A percentile compares a stretch with the other conserved stretches of the same genome.
Evolutionary conservation across 2,888 invertebrate genomes (phyloP).

Genomic region (Mycalesis mineus): DNA sequence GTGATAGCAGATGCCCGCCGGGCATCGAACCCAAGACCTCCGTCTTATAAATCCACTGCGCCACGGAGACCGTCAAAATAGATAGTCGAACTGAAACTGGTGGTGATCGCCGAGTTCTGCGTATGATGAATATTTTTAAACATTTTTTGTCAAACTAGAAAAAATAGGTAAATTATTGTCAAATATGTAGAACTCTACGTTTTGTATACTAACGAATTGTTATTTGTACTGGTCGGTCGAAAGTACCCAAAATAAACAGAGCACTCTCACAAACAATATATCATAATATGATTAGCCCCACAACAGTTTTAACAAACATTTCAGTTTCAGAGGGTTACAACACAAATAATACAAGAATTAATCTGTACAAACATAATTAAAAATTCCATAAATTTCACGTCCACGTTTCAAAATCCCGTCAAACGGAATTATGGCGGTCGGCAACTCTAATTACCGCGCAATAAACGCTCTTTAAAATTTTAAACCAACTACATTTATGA

Average conservation of each 20-base stretch:
- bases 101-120: background rate
- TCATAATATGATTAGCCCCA: background rate
- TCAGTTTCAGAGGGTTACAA: background rate
- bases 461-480: conserved; percentile 2
- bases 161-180: background rate
- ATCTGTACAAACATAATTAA: conserved; percentile 17
- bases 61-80: no score
- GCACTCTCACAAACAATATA: background rate
- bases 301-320: conserved; percentile 6
- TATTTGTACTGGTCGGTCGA: background rate
- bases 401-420: conserved; percentile 9
- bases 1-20: no score
- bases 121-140: background rate
- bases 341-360: conserved; percentile 11
- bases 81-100: no score
- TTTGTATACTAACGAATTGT: background rate
- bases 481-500: background rate
- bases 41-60: no score
- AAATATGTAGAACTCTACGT: no score
- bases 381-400: conserved; percentile 13
- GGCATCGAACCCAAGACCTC: no score
- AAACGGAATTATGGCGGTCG: conserved; percentile 5
- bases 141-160: background rate
- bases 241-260: background rate
- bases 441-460: conserved; percentile 3